phyloP scores from a whole-genome alignment of 2,888 invertebrate species.

The Cheilosia vulpina region DNA sequence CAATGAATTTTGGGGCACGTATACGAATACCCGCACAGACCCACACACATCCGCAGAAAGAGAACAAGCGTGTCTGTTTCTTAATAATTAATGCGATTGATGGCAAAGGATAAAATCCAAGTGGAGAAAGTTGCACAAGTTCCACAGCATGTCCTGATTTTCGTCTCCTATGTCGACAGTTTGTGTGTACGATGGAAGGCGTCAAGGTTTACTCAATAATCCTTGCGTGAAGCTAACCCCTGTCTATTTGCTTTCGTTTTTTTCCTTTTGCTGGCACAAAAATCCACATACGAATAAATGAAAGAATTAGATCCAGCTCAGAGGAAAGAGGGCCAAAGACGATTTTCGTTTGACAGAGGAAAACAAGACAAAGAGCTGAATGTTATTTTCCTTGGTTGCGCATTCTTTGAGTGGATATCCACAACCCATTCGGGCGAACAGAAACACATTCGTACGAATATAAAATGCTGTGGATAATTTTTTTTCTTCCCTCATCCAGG shows the following conservation, averaged over 20 bases:
- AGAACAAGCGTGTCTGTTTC: slow-evolving; percentile 4
- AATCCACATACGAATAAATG: slow-evolving; percentile 51
- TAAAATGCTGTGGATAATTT: slow-evolving; percentile 23
- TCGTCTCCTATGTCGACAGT: slow-evolving; percentile 10
- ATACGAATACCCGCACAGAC: neutral
- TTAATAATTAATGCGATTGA: slow-evolving; percentile 55
- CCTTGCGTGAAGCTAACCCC: slow-evolving; percentile 49
- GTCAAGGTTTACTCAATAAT: slow-evolving; percentile 54
- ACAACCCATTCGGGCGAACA: slow-evolving; percentile 41
- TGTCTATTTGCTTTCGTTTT: neutral
- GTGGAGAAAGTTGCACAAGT: slow-evolving; percentile 19
- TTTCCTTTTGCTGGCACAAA: slow-evolving; percentile 28
- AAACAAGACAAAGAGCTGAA: slow-evolving; percentile 6
- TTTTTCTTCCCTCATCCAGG: slow-evolving; percentile 6
- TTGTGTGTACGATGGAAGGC: neutral
- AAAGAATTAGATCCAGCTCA: slow-evolving; percentile 52
- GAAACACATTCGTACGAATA: slow-evolving; percentile 49
- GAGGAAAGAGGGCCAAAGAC: neutral
- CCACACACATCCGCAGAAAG: neutral
- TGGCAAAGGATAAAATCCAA: slow-evolving; percentile 47
- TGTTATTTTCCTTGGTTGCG: slow-evolving; percentile 30
- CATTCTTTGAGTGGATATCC: slow-evolving; percentile 57
- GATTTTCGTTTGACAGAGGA: slow-evolving; percentile 41
- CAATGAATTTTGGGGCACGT: slow-evolving; percentile 27
- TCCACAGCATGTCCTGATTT: slow-evolving; percentile 34